phyloP scores from a whole-genome alignment of 2,888 invertebrate species.

The Ptychoptera contaminata region DNA sequence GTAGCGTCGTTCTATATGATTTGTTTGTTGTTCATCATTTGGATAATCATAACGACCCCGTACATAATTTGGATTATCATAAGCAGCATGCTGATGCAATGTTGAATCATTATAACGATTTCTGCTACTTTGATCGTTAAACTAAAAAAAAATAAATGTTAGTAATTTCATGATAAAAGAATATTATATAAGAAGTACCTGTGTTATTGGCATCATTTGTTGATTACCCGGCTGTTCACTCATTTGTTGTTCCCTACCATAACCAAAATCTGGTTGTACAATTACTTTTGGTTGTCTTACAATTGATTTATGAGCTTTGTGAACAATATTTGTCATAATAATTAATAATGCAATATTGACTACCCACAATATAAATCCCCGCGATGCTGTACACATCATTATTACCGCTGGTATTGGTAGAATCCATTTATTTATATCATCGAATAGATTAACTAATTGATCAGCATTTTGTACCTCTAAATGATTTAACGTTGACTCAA shows the following conservation, averaged over 20 bases:
- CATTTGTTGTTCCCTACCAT: background rate
- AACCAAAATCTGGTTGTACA: background rate
- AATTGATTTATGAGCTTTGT: background rate
- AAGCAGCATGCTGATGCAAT: background rate
- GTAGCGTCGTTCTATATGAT: conserved; percentile 1
- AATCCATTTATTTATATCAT: background rate
- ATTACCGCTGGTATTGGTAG: conserved; percentile 6
- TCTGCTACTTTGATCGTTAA: background rate
- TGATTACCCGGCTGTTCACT: background rate
- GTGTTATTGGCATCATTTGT: background rate
- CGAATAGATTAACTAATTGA: background rate
- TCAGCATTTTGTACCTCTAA: background rate
- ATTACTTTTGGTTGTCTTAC: background rate
- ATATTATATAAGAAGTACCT: background rate
- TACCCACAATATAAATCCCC: conserved; percentile 5
- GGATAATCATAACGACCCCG: background rate
- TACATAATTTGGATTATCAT: conserved; percentile 2
- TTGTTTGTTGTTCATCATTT: background rate
- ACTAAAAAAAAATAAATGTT: too few species aligned
- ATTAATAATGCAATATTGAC: conserved; percentile 4
- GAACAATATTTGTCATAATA: background rate
- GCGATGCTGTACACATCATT: conserved; percentile 2
- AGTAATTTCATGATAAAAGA: background rate
- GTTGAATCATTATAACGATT: conserved; percentile 4
- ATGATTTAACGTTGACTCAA: background rate